Evolutionary conservation across 2,797 vertebrate genomes (phyloP).

Genomic region (Platyrinchus mystaceus): DNA sequence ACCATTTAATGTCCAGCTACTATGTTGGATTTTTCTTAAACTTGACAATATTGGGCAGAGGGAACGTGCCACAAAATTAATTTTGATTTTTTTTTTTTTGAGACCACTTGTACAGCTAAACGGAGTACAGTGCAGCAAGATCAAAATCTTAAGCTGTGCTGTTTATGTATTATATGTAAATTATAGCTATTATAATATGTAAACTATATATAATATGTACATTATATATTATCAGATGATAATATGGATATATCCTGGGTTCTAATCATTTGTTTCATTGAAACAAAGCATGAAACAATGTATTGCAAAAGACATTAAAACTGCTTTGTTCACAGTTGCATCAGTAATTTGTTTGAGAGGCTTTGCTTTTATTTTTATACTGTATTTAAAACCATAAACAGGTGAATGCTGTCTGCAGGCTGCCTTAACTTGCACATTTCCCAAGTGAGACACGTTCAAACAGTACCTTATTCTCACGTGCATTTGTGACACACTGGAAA

Average conservation of each 20-base stretch:
- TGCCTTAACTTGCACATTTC: neutral
- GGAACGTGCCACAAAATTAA: neutral
- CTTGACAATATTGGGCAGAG: neutral
- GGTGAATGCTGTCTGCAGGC: neutral
- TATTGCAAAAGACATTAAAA: neutral
- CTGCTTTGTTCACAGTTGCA: neutral
- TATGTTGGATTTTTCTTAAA: neutral
- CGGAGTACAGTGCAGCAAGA: neutral
- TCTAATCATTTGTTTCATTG: neutral
- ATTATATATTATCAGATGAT: neutral
- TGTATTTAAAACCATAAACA: neutral
- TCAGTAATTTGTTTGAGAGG: neutral
- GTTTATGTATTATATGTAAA: neutral
- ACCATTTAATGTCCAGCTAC: neutral
- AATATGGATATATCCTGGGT: neutral
- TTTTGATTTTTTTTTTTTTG: neutral
- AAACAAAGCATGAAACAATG: neutral
- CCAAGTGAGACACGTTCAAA: neutral
- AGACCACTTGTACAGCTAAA: neutral
- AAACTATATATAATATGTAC: neutral
- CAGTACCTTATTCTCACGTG: neutral
- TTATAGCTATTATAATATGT: neutral
- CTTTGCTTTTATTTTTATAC: neutral
- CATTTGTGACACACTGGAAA: neutral
- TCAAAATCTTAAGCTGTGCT: neutral